These are phyloP conservation scores for Okapia johnstoni DNA, from an alignment of 2,113 vertebrate genomes.

Conservation along the genomic window DNA sequence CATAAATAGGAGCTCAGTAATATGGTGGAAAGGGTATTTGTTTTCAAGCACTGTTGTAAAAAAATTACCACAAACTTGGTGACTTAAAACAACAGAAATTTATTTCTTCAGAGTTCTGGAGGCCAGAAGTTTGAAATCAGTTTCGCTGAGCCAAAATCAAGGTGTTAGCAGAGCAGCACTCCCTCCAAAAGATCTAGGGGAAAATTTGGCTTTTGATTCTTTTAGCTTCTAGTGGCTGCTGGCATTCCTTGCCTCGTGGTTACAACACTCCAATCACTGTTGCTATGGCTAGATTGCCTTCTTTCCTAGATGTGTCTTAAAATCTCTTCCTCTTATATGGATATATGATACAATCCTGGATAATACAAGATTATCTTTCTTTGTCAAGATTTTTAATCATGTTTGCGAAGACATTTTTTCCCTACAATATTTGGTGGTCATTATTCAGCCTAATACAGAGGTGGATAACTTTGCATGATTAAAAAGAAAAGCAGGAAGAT, in stretches of 20 bases:
- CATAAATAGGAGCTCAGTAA: background rate
- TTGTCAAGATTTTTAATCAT: background rate
- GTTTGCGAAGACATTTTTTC: background rate
- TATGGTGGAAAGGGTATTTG: background rate
- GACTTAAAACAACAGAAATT: background rate
- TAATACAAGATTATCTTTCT: background rate
- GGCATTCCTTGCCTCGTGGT: background rate
- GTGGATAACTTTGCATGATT: background rate
- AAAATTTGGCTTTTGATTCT: background rate
- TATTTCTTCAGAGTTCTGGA: background rate
- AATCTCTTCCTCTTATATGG: background rate
- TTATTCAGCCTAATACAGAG: background rate
- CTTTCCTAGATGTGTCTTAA: background rate
- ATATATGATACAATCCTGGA: background rate
- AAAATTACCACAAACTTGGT: background rate
- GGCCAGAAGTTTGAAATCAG: background rate
- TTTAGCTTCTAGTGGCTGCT: background rate
- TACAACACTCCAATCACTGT: background rate
- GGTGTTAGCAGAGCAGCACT: background rate
- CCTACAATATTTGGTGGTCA: background rate
- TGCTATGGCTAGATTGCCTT: background rate
- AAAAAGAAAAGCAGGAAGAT: background rate
- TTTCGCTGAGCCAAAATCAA: background rate
- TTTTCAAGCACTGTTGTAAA: background rate
- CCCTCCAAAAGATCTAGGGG: background rate